Conservation (phyloP, 2,888 invertebrate species). For the Macrophya alboannulata region DNA sequence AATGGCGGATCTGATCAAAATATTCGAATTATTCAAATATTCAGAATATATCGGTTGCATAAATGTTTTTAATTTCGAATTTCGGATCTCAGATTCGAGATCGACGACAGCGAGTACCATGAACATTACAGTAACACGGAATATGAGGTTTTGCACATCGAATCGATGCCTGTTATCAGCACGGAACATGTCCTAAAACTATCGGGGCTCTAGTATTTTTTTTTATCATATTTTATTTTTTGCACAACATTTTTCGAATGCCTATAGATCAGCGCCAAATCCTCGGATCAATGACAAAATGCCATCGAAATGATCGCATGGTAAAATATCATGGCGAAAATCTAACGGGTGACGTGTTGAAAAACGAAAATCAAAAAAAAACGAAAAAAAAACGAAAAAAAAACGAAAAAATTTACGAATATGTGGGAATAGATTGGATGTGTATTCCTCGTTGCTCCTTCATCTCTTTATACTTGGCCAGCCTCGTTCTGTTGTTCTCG, state of each 20-base stretch:
- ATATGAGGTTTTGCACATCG: too few relatives aligned
- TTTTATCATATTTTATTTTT: not conserved
- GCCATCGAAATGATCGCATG: not conserved
- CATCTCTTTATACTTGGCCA: slow-evolving; percentile 60
- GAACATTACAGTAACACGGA: too few relatives aligned
- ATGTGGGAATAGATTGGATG: slow-evolving; percentile 3
- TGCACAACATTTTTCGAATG: not conserved
- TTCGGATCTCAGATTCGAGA: too few relatives aligned
- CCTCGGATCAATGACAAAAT: not conserved
- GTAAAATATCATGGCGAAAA: not conserved
- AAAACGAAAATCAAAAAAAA: not conserved
- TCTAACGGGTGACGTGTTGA: not conserved
- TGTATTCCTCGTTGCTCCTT: slow-evolving; percentile 26
- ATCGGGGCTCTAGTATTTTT: not conserved
- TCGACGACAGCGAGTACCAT: too few relatives aligned
- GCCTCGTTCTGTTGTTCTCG: slow-evolving; percentile 78
- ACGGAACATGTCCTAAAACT: too few relatives aligned
- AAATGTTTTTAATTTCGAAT: too few relatives aligned
- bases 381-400: not conserved
- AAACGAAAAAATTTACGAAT: not conserved
- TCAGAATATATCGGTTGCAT: too few relatives aligned
- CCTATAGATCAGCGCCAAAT: not conserved
- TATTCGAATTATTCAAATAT: too few relatives aligned
- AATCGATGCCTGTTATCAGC: too few relatives aligned
- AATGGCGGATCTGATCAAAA: too few relatives aligned